phyloP scores from a whole-genome alignment of 2,888 invertebrate species.

The Drosophila maculinotata region DNA sequence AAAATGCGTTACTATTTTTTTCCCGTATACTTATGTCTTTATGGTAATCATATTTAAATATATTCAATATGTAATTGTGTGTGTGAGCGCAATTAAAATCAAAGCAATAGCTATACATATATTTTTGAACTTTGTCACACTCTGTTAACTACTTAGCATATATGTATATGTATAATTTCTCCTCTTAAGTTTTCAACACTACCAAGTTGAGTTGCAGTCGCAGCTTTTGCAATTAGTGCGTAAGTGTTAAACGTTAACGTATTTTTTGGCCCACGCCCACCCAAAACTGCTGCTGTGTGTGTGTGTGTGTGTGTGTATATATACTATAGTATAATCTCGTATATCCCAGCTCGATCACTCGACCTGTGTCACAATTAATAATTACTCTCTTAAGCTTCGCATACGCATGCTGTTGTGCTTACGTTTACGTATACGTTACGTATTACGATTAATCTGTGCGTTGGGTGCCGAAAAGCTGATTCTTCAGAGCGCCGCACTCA shows the following conservation, averaged over 20 bases:
- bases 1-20: conserved; percentile 42
- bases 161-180: conserved; percentile 45
- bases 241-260: conserved; percentile 58
- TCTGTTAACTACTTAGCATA: conserved; percentile 41
- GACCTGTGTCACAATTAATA: conserved; percentile 44
- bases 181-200: conserved; percentile 49
- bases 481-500: conserved; percentile 33
- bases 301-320: conserved; percentile 18
- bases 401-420: conserved; percentile 62
- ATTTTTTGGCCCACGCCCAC: conserved; percentile 59
- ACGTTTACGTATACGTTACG: conserved; percentile 46
- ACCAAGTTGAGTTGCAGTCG: conserved; percentile 26
- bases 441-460: conserved; percentile 34
- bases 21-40: conserved; percentile 28
- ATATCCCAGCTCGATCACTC: conserved; percentile 48
- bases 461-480: conserved; percentile 43
- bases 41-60: conserved; percentile 27
- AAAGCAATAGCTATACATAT: conserved; percentile 23
- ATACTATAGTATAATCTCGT: conserved; percentile 35
- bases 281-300: conserved; percentile 34
- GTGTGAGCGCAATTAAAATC: conserved; percentile 39
- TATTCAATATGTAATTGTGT: conserved; percentile 38
- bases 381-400: conserved; percentile 54
- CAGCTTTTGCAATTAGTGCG: conserved; percentile 65
- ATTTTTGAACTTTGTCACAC: conserved; percentile 58